Evolutionary conservation across 1,140 invertebrate genomes (phyloP).

Genomic region (Papilio dardanus): DNA sequence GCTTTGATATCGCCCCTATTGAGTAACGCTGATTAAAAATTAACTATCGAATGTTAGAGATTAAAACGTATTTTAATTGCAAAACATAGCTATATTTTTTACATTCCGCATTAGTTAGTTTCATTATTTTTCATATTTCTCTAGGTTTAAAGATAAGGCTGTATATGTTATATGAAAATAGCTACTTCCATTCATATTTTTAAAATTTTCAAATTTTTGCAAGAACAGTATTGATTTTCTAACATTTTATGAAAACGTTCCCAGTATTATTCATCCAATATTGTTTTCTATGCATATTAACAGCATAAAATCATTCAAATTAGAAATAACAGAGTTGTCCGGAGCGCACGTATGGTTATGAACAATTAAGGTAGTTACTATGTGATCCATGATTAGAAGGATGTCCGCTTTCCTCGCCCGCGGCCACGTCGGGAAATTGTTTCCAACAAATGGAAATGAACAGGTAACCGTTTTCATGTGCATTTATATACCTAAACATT

Average conservation of each 20-base stretch:
- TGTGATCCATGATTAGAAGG: conserved; percentile 61
- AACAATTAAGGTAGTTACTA: conserved; percentile 63
- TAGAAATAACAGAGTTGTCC: conserved; percentile 47
- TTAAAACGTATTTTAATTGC: not conserved
- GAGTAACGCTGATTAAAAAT: not conserved
- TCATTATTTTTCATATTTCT: too few species aligned
- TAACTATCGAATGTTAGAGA: not conserved
- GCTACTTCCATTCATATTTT: too few species aligned
- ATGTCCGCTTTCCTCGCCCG: conserved; percentile 59
- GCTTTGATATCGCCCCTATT: conserved; percentile 48
- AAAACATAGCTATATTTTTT: too few species aligned
- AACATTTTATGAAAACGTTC: not conserved
- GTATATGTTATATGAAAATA: too few species aligned
- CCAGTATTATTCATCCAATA: not conserved
- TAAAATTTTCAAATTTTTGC: too few species aligned
- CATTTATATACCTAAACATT: not conserved
- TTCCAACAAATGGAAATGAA: conserved; percentile 43
- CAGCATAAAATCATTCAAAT: conserved; percentile 38
- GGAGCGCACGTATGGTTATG: conserved; percentile 51
- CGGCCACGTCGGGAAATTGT: conserved; percentile 57
- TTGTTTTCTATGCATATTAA: conserved; percentile 31
- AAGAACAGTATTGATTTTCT: too few species aligned
- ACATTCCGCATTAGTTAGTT: too few species aligned
- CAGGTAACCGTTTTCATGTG: conserved; percentile 20
- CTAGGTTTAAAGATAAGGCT: too few species aligned